Evolutionary conservation across 2,888 invertebrate genomes (phyloP), one percentile per base, ranked within the genome.

Genomic region (Anarsia innoxiella): DNA sequence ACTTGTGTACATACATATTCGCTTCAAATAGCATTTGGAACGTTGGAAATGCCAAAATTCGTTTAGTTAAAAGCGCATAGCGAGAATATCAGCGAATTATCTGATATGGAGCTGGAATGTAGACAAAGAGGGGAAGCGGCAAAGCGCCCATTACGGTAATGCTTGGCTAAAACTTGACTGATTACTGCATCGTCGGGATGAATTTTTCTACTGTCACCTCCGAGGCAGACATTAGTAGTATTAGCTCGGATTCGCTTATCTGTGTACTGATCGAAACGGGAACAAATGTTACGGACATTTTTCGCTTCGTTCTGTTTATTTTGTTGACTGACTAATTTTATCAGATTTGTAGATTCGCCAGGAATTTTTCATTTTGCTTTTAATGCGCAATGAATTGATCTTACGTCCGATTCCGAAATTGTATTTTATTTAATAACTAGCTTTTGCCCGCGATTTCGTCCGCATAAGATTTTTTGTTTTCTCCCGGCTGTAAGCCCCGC

Each of bases 81-180:
- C 27, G 12, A 12, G 27, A n/a, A n/a, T n/a, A n/a, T n/a, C n/a
- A n/a, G n/a, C n/a, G 8, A 19, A 19, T 19, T 19, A 19, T 19
- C 19, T 8, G 19, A 19, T 5, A 25, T 25, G 8, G n/a, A 25
- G n/a, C 25, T 9, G 8, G 25, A n/a, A 25, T n/a, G n/a, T 8
- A 12, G 27, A 27, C 12, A 27, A 27, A 27, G 27, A 27, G 9
- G 10, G n/a, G 28, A 12, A 11, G 28, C 10, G 28, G 3, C 4
- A 28, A 26, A 28, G 28, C 5, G 15, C 63, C 67, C 70, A 77
- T 78, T 76, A 76, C 69, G 31, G 69, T 77, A 77, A 78, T 76
- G 67, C 58, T 65, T 53, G 66, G 73, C 72, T 75, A 68, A 72
- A 76, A 74, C 75, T 75, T 77, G 77, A 76, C 74, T 69, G 75